Evolutionary conservation across 2,797 vertebrate species (phyloP).

Genomic region (Eurystomus glaucurus): DNA sequence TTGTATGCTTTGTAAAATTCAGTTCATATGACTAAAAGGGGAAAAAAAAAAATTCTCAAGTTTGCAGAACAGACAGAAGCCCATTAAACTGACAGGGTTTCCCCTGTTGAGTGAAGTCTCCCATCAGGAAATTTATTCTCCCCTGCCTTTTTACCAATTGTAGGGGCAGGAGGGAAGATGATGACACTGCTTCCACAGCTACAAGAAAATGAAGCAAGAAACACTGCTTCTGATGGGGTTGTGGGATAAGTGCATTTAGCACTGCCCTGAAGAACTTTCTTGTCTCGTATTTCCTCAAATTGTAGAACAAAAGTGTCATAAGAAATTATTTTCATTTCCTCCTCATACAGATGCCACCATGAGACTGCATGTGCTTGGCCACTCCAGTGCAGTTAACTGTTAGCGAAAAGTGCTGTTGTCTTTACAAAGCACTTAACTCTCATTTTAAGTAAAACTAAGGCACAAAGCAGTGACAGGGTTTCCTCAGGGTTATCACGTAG

Average conservation of each 20-base stretch:
- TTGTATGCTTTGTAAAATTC: background rate
- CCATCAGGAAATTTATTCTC: background rate
- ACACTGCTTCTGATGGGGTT: background rate
- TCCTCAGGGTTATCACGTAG: background rate
- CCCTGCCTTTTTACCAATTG: background rate
- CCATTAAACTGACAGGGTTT: background rate
- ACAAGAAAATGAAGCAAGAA: background rate
- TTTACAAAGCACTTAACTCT: background rate
- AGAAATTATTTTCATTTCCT: background rate
- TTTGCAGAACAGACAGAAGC: background rate
- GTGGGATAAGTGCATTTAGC: background rate
- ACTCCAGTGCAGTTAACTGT: background rate
- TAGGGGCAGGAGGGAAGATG: background rate
- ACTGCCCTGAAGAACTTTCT: background rate
- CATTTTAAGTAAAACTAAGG: background rate
- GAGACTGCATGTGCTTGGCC: background rate
- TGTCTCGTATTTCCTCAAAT: background rate
- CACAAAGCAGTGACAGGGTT: background rate
- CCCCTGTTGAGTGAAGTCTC: background rate
- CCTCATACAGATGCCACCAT: background rate
- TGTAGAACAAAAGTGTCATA: background rate
- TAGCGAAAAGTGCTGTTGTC: background rate
- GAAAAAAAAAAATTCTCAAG: background rate
- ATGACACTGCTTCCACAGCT: background rate
- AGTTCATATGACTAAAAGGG: background rate